Base-by-base conservation (phyloP, 2,888 invertebrate species). In the Unio delphinus region DNA sequence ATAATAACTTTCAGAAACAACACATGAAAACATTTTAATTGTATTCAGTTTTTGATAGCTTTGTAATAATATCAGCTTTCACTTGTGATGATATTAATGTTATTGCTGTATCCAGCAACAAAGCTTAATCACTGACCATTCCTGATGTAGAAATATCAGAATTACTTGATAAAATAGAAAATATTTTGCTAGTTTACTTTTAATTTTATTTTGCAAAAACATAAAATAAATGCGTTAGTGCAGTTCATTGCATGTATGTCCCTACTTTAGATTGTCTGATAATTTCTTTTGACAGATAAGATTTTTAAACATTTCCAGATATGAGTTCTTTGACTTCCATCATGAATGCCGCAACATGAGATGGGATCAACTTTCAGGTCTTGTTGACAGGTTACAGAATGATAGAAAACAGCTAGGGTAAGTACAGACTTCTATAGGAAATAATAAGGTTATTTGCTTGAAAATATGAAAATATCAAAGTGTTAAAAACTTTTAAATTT, bases 311-410 rank as follows among this genome's bases (percentile, higher is more conserved):
- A 68, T 58, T 95, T 97, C 62, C 78, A 91, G 96, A 65, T 99
- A 99, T 90, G 98, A 98, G 90, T 94, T 96, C 8, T 99, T 99
- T 91, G 99, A 99, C 91, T 99, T 99, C 90, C 99, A 99, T 92
- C 93, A 95, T 1, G 99, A 99, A 91, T 99, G 99, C 88, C 93
- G 96, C 55, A 95, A 95, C 87, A 95, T 99, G 96, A 93, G 96
- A 65, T 99, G 98, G 96, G 95, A 98, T 89, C 92, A 97, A 26
- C 92, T 99, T 28, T 93, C 95, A 72, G 94, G 98, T 83, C 92
- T 99, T 64, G 94, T 96, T 80, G 96, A 98, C 90, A 92, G 96
- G 75, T 91, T 98, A 69, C 92, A 94, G 17, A 81, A 84, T 55
- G 88, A 88, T 45, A 84, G 85, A 87, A 94, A 95, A 70, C 95